phyloP scores from a whole-genome alignment of 2,888 invertebrate genomes.

The Myathropa florea region DNA sequence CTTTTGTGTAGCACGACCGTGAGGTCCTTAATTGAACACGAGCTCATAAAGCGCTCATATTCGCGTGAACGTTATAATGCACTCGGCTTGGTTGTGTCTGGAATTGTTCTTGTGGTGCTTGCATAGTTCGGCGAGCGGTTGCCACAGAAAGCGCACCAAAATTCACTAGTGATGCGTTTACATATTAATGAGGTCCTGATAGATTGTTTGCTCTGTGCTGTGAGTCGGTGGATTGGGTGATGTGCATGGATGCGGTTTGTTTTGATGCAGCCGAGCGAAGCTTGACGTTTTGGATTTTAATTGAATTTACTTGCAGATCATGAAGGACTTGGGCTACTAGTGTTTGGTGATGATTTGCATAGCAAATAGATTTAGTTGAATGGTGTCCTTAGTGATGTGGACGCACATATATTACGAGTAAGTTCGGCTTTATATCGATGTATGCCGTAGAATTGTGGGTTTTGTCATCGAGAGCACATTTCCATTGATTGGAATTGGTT shows the following conservation, averaged over 20 bases:
- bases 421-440: not conserved
- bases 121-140: not conserved
- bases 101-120: not conserved
- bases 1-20: conserved; percentile 30
- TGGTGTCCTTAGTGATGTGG: not conserved
- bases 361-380: not conserved
- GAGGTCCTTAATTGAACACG: conserved; percentile 60
- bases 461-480: not conserved
- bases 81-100: conserved; percentile 30
- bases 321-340: not conserved
- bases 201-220: conserved; percentile 36
- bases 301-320: conserved; percentile 33
- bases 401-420: not conserved
- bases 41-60: conserved; percentile 17
- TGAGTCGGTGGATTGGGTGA: not conserved
- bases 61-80: conserved; percentile 24
- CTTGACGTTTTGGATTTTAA: conserved; percentile 12
- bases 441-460: not conserved
- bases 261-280: not conserved
- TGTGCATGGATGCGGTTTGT: not conserved
- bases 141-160: conserved; percentile 7
- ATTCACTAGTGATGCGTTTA: conserved; percentile 26
- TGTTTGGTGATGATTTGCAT: not conserved
- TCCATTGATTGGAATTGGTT: not conserved
- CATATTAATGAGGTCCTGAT: conserved; percentile 62